Evolutionary conservation across 2,888 invertebrate species (phyloP).

Genomic region (Sicus ferrugineus): DNA sequence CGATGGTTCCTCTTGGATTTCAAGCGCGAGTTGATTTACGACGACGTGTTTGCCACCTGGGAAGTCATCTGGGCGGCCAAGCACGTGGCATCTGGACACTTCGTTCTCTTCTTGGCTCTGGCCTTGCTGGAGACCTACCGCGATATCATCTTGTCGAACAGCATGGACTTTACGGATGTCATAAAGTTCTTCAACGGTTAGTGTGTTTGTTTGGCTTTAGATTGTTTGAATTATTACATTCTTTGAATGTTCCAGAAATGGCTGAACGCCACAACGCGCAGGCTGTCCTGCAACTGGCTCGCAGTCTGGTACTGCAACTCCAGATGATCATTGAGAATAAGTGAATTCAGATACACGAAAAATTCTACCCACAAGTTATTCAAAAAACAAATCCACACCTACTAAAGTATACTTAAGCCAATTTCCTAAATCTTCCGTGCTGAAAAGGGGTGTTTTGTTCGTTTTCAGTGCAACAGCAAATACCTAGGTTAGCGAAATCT

Average conservation of each 20-base stretch:
- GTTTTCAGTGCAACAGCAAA: constrained; percentile 8
- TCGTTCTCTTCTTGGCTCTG: constrained; percentile 88
- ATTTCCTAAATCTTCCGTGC: constrained; percentile 30
- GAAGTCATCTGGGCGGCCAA: constrained; percentile 92
- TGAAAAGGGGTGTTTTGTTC: constrained; percentile 12
- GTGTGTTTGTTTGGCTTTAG: constrained; percentile 40
- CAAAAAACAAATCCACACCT: background rate
- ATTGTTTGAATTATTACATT: constrained; percentile 21
- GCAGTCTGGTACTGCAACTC: constrained; percentile 86
- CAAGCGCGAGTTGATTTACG: constrained; percentile 88
- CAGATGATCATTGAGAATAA: constrained; percentile 94
- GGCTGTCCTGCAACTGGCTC: constrained; percentile 81
- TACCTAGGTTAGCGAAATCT: background rate
- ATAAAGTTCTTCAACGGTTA: constrained; percentile 96
- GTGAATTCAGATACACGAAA: constrained; percentile 66
- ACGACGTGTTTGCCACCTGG: constrained; percentile 91
- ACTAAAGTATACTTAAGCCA: background rate
- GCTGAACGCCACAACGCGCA: constrained; percentile 92
- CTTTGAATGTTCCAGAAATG: constrained; percentile 77
- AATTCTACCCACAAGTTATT: background rate
- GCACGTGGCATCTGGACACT: constrained; percentile 82
- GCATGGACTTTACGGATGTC: constrained; percentile 97
- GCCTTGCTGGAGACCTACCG: constrained; percentile 90
- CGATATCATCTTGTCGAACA: constrained; percentile 90
- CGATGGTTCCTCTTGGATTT: constrained; percentile 95